These are phyloP conservation scores for Rhamphomyia laevipes DNA, from an alignment of 2,888 invertebrate genomes.

Conservation along the genomic window DNA sequence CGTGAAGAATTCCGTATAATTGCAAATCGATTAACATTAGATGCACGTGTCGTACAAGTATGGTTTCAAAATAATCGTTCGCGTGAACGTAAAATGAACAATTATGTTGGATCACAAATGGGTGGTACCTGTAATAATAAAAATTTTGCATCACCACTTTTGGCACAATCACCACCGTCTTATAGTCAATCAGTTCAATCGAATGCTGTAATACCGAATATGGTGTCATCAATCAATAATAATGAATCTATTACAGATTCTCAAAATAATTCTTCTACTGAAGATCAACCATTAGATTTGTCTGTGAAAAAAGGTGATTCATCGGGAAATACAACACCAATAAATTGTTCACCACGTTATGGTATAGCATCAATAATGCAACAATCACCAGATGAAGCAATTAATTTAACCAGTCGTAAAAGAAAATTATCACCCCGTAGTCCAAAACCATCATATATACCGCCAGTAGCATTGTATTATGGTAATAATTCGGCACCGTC, in stretches of 20 bases:
- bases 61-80: constrained; percentile 97
- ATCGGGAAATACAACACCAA: constrained; percentile 37
- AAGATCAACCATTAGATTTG: constrained; percentile 81
- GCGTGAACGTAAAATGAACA: constrained; percentile 61
- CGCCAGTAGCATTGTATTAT: not conserved
- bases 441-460: constrained; percentile 40
- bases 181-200: constrained; percentile 13
- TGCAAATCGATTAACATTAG: constrained; percentile 63
- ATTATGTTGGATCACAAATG: constrained; percentile 19
- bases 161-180: constrained; percentile 11
- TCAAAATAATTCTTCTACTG: constrained; percentile 13
- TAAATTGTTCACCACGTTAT: constrained; percentile 43
- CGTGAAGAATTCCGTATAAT: constrained; percentile 87
- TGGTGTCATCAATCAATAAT: constrained; percentile 22
- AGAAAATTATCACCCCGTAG: constrained; percentile 51
- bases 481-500: constrained; percentile 22
- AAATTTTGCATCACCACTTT: constrained; percentile 22
- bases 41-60: constrained; percentile 75
- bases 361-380: constrained; percentile 48
- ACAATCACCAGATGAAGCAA: constrained; percentile 47
- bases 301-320: constrained; percentile 66
- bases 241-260: constrained; percentile 24
- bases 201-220: constrained; percentile 1
- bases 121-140: constrained; percentile 15
- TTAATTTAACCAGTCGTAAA: constrained; percentile 53